Evolutionary conservation across 2,113 vertebrate species (phyloP).

Genomic region (Brachirus orientalis): DNA sequence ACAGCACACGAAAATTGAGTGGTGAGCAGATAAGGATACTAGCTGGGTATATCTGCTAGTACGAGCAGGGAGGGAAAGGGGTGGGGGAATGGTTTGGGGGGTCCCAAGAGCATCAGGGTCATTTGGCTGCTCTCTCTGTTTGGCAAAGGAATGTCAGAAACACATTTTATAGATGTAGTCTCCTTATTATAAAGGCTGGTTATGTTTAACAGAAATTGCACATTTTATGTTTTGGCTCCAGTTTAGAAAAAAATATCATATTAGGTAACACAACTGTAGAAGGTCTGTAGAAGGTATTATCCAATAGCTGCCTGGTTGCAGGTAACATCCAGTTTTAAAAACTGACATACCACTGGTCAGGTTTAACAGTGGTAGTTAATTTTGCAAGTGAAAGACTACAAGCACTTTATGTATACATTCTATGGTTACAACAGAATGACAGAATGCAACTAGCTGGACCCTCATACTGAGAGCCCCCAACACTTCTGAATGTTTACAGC

Average conservation of each 20-base stretch:
- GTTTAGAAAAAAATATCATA: neutral
- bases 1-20: constrained; percentile 74
- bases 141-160: constrained; percentile 71
- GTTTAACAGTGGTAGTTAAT: too few relatives aligned
- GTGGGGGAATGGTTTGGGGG: constrained; percentile 21
- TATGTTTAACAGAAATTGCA: neutral
- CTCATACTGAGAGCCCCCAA: too few relatives aligned
- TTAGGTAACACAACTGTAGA: too few relatives aligned
- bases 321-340: too few relatives aligned
- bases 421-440: too few relatives aligned
- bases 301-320: too few relatives aligned
- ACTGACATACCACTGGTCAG: too few relatives aligned
- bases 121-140: constrained; percentile 67
- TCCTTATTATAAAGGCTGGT: constrained; percentile 18
- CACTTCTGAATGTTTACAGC: too few relatives aligned
- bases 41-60: constrained; percentile 65
- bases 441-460: too few relatives aligned
- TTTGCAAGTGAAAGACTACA: too few relatives aligned
- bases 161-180: constrained; percentile 53
- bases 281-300: neutral
- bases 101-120: constrained; percentile 68
- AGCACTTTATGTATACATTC: too few relatives aligned
- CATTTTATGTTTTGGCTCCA: neutral
- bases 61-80: constrained; percentile 52
- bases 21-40: constrained; percentile 78